These are phyloP conservation scores for Channa maculata DNA, from an alignment of 2,113 vertebrate species.

Conservation along the genomic window DNA sequence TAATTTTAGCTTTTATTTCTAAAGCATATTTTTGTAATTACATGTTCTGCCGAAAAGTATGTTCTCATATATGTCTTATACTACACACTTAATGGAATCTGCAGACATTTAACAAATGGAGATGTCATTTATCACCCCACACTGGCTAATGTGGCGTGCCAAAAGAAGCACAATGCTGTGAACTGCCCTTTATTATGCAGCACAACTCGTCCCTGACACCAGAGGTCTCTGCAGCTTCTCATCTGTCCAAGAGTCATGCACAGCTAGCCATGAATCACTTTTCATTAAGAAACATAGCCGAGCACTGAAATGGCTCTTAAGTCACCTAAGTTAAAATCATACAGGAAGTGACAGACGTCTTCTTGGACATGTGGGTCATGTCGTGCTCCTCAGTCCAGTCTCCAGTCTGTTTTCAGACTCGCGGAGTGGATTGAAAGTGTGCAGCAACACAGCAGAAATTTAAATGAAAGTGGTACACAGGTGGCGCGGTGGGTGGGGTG, in stretches of 20 bases:
- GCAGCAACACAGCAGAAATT: constrained; percentile 20
- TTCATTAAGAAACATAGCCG: background rate
- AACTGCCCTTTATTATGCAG: constrained; percentile 25
- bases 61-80: constrained; percentile 43
- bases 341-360: background rate
- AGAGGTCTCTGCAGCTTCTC: constrained; percentile 37
- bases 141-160: background rate
- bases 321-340: background rate
- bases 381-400: constrained; percentile 7
- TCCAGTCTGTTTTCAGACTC: background rate
- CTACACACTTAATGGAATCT: constrained; percentile 56
- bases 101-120: constrained; percentile 44
- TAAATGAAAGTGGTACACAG: constrained; percentile 43
- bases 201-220: constrained; percentile 36
- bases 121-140: background rate
- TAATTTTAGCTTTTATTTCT: constrained; percentile 67
- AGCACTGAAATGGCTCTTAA: background rate
- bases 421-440: background rate
- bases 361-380: background rate
- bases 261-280: constrained; percentile 24
- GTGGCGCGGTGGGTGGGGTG: constrained; percentile 15
- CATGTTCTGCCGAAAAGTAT: constrained; percentile 51
- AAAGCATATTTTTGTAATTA: constrained; percentile 73
- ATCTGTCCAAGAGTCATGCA: constrained; percentile 38
- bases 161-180: constrained; percentile 11